phyloP scores from a whole-genome alignment of 2,888 invertebrate genomes.

The Embidobia sp. region DNA sequence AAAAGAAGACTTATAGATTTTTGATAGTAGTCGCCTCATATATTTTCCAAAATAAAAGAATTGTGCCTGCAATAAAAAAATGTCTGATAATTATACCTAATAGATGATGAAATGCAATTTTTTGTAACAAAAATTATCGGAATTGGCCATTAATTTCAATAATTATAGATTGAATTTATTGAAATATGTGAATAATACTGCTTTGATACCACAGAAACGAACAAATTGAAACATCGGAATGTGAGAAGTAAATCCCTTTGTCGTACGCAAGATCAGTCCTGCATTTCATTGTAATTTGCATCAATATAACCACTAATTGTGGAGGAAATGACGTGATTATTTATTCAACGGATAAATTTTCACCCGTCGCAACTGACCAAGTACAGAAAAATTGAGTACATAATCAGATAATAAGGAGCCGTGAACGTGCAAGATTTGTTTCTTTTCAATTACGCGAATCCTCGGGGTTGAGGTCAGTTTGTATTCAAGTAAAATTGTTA shows the following conservation, averaged over 20 bases:
- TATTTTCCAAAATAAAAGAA: no score
- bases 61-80: not conserved
- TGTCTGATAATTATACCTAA: not conserved
- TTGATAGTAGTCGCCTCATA: no score
- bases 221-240: conserved; percentile 39
- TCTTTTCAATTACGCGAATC: no score
- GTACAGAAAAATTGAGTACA: conserved; percentile 12
- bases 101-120: not conserved
- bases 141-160: conserved; percentile 23
- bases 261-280: conserved; percentile 36
- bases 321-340: conserved; percentile 56
- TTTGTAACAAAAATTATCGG: not conserved
- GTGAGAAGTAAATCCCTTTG: conserved; percentile 48
- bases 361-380: conserved; percentile 20
- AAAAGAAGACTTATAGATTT: no score
- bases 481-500: no score
- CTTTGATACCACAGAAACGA: conserved; percentile 37
- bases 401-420: conserved; percentile 8
- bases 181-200: conserved; percentile 32
- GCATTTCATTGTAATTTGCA: conserved; percentile 55
- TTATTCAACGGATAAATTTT: conserved; percentile 37
- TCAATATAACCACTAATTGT: conserved; percentile 32
- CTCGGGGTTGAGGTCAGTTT: not conserved
- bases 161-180: conserved; percentile 28
- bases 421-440: not conserved